phyloP scores from a whole-genome alignment of 64 coral and sea anemone genomes.

The Anthopleura sola region DNA sequence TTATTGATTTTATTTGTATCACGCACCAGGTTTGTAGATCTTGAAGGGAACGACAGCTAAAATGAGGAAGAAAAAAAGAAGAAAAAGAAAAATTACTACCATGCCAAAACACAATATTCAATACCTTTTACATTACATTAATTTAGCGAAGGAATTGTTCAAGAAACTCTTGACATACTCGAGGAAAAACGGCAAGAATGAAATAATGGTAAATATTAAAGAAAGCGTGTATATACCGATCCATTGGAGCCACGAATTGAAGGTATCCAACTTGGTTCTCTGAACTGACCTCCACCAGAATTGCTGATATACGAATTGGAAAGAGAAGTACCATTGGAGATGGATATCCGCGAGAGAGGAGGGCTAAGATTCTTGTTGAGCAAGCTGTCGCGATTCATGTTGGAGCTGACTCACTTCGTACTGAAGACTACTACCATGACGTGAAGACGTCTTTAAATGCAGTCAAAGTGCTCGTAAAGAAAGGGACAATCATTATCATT shows the following conservation, averaged over 20 bases:
- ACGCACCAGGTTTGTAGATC: constrained; percentile 99
- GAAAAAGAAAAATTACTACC: constrained; percentile 19
- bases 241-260: constrained; percentile 98
- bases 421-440: constrained; percentile 96
- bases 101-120: neutral
- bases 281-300: constrained; percentile 70
- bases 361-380: constrained; percentile 96
- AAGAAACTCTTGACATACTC: constrained; percentile 16
- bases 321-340: constrained; percentile 88
- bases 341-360: constrained; percentile 86
- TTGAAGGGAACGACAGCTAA: constrained; percentile 98
- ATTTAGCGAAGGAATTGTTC: constrained; percentile 8
- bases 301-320: constrained; percentile 88
- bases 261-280: constrained; percentile 98
- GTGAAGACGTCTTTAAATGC: constrained; percentile 99
- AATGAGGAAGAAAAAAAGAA: constrained; percentile 67
- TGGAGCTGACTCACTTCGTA: constrained; percentile 70
- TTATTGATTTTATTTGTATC: constrained; percentile 84
- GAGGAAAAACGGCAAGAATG: constrained; percentile 24
- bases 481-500: constrained; percentile 99
- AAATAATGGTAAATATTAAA: constrained; percentile 13
- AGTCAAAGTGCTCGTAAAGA: constrained; percentile 99
- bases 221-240: constrained; percentile 83
- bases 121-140: neutral
- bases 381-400: constrained; percentile 93